These are phyloP conservation scores for Phasia obesa DNA, from an alignment of 2,888 invertebrate species.

Conservation along the genomic window DNA sequence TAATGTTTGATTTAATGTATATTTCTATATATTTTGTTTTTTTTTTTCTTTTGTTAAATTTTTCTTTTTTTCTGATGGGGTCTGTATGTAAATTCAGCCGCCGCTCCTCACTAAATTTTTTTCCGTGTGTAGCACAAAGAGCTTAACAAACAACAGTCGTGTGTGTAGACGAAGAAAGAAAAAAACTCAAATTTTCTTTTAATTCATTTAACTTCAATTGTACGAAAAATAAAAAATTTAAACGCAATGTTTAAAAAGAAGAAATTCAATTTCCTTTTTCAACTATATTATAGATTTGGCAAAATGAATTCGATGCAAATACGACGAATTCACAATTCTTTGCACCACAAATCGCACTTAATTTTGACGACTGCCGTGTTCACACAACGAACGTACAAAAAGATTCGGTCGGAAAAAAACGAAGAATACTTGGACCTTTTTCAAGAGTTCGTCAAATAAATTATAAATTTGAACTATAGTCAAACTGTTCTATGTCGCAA, in stretches of 20 bases:
- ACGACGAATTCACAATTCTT: slow-evolving; percentile 74
- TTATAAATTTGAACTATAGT: slow-evolving; percentile 13
- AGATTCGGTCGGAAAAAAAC: slow-evolving; percentile 70
- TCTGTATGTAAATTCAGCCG: slow-evolving; percentile 66
- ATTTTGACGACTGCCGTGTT: slow-evolving; percentile 71
- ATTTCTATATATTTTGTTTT: slow-evolving; percentile 71
- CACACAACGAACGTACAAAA: slow-evolving; percentile 67
- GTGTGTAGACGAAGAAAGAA: slow-evolving; percentile 64
- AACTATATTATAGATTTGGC: slow-evolving; percentile 64
- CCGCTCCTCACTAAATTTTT: slow-evolving; percentile 70
- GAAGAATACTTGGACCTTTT: slow-evolving; percentile 64
- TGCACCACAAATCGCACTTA: slow-evolving; percentile 74
- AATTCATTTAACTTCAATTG: slow-evolving; percentile 57
- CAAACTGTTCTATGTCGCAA: slow-evolving; percentile 9
- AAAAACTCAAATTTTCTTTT: slow-evolving; percentile 71
- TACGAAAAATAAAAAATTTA: slow-evolving; percentile 47
- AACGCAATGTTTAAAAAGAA: slow-evolving; percentile 56
- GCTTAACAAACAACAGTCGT: slow-evolving; percentile 72
- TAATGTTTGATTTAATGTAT: slow-evolving; percentile 68
- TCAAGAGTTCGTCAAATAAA: slow-evolving; percentile 48
- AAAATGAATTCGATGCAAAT: slow-evolving; percentile 69
- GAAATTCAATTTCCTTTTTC: slow-evolving; percentile 43
- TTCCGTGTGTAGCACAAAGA: slow-evolving; percentile 73
- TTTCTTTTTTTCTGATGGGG: slow-evolving; percentile 61
- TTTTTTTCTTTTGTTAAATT: slow-evolving; percentile 51